Conservation (phyloP, 2,113 vertebrate genomes). For the Cavia porcellus region DNA sequence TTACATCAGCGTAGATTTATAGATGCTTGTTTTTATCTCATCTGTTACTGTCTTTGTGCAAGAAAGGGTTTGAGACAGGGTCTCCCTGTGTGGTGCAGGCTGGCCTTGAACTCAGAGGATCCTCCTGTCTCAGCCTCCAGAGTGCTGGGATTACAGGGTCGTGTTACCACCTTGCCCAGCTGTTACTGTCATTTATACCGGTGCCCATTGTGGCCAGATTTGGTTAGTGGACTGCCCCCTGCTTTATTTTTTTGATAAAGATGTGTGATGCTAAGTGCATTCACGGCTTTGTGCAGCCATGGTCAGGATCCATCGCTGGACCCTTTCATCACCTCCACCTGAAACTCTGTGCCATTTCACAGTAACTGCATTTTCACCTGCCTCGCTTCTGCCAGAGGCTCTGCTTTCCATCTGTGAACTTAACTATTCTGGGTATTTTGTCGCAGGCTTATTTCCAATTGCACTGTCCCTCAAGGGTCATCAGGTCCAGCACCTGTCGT, state of each 20-base stretch:
- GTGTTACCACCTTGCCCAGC: neutral
- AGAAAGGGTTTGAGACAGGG: neutral
- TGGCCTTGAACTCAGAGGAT: neutral
- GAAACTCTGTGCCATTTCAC: neutral
- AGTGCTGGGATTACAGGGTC: neutral
- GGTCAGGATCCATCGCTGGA: neutral
- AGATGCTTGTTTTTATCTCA: constrained; percentile 12
- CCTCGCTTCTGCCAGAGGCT: neutral
- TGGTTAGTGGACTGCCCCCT: neutral
- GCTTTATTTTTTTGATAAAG: neutral
- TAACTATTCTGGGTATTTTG: neutral
- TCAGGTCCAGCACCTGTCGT: neutral
- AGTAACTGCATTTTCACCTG: neutral
- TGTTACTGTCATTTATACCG: neutral
- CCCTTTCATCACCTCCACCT: neutral
- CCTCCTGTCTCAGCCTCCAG: neutral
- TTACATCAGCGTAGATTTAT: neutral
- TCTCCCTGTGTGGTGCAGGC: neutral
- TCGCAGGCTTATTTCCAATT: neutral
- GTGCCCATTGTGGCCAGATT: neutral
- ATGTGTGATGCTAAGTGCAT: too few species aligned
- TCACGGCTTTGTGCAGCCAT: neutral
- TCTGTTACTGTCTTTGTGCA: neutral
- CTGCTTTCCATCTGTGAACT: neutral
- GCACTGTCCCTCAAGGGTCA: neutral